phyloP scores from a whole-genome alignment of 1,140 invertebrate species.

The Littorina saxatilis region DNA sequence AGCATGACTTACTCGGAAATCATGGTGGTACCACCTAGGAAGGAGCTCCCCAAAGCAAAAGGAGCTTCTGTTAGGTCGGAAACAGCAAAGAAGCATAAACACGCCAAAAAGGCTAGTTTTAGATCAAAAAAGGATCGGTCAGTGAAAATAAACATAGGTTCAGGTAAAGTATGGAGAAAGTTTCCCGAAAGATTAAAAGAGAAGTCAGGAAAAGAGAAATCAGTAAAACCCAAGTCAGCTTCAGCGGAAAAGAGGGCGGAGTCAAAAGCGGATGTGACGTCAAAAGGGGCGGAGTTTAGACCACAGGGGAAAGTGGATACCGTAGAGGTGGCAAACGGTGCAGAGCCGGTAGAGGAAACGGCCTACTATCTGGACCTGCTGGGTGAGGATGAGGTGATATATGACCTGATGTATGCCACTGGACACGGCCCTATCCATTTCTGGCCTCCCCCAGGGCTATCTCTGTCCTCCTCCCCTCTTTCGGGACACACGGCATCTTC shows the following conservation, averaged over 20 bases:
- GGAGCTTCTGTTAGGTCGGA: too few relatives aligned
- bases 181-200: too few relatives aligned
- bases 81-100: too few relatives aligned
- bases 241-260: background rate
- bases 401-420: constrained; percentile 24
- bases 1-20: constrained; percentile 17
- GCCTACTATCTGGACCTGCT: background rate
- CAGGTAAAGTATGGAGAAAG: too few relatives aligned
- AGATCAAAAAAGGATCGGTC: too few relatives aligned
- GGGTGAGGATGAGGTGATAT: constrained; percentile 28
- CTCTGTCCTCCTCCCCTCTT: background rate
- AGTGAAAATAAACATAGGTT: too few relatives aligned
- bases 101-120: too few relatives aligned
- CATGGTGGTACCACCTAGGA: background rate
- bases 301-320: background rate
- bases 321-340: too few relatives aligned
- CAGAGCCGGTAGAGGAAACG: too few relatives aligned
- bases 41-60: background rate
- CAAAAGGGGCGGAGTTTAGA: background rate
- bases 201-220: too few relatives aligned
- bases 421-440: background rate
- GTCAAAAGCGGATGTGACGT: background rate
- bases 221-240: background rate
- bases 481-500: too few relatives aligned
- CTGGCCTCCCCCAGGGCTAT: constrained; percentile 43